phyloP scores from a whole-genome alignment of 2,888 invertebrate species.

The Prenolepis imparis region DNA sequence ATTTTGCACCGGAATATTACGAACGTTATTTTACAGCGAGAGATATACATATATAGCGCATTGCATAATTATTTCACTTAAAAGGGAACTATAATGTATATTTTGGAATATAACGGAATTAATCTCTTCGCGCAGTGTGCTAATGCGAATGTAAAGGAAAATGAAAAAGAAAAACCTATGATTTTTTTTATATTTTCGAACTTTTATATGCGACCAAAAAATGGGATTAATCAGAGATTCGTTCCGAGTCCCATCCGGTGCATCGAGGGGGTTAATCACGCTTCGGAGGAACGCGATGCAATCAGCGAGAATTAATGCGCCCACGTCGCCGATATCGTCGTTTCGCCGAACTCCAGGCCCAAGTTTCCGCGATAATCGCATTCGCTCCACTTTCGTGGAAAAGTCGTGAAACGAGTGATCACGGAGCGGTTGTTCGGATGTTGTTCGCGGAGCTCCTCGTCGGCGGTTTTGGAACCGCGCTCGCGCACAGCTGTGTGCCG shows the following conservation, averaged over 20 bases:
- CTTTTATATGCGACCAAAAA: background rate
- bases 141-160: background rate
- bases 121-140: background rate
- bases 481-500: constrained; percentile 67
- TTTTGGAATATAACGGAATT: background rate
- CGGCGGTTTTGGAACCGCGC: constrained; percentile 38
- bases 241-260: background rate
- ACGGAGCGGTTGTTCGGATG: constrained; percentile 45
- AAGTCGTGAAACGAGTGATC: constrained; percentile 65
- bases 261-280: constrained; percentile 17
- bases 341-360: constrained; percentile 1
- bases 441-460: constrained; percentile 53
- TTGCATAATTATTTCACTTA: background rate
- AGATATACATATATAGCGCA: background rate
- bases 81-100: background rate
- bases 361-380: constrained; percentile 38
- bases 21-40: background rate
- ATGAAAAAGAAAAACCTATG: background rate
- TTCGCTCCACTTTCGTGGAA: constrained; percentile 54
- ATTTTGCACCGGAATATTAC: background rate
- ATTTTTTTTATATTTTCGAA: background rate
- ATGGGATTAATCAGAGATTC: background rate
- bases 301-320: constrained; percentile 46
- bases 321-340: constrained; percentile 17
- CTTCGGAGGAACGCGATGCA: constrained; percentile 21